Percentiles rank a stretch among this genome's conserved stretches.
Conservation (phyloP, 2,888 invertebrate species). For the Cantharis lateralis region DNA sequence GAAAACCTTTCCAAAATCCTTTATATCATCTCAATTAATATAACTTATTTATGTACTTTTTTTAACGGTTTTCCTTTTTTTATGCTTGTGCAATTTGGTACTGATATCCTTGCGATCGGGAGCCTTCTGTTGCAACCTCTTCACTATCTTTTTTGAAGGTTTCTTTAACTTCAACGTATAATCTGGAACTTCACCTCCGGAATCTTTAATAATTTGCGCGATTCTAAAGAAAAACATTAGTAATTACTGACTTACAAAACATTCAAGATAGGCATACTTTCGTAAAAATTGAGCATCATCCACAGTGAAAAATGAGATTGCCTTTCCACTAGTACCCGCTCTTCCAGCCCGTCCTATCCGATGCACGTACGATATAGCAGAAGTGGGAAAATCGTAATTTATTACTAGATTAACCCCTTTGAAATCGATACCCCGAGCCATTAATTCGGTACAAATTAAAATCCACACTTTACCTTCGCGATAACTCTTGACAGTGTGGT, state of each 20-base stretch:
- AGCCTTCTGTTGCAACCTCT: conserved; percentile 63
- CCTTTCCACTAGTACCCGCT: conserved; percentile 86
- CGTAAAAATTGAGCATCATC: conserved; percentile 85
- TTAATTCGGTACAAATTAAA: conserved; percentile 93
- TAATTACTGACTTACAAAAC: neutral
- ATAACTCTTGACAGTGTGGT: conserved; percentile 89
- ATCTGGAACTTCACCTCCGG: conserved; percentile 90
- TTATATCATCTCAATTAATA: too few relatives aligned
- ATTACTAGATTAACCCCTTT: conserved; percentile 83
- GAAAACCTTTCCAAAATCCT: too few relatives aligned
- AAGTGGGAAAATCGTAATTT: conserved; percentile 96
- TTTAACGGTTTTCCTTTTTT: neutral
- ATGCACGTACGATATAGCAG: conserved; percentile 89
- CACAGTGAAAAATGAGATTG: conserved; percentile 93
- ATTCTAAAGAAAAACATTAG: conserved; percentile 65
- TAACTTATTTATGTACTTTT: too few relatives aligned
- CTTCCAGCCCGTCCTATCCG: conserved; percentile 88
- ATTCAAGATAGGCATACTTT: conserved; percentile 62
- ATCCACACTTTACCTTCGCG: conserved; percentile 94
- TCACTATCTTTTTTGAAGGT: conserved; percentile 65
- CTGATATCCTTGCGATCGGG: conserved; percentile 71
- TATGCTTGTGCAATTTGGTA: conserved; percentile 59
- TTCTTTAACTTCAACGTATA: conserved; percentile 83
- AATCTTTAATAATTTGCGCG: conserved; percentile 86
- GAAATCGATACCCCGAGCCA: conserved; percentile 74